Conservation (phyloP, 2,797 vertebrate species). For the Adelosebastes latens region DNA sequence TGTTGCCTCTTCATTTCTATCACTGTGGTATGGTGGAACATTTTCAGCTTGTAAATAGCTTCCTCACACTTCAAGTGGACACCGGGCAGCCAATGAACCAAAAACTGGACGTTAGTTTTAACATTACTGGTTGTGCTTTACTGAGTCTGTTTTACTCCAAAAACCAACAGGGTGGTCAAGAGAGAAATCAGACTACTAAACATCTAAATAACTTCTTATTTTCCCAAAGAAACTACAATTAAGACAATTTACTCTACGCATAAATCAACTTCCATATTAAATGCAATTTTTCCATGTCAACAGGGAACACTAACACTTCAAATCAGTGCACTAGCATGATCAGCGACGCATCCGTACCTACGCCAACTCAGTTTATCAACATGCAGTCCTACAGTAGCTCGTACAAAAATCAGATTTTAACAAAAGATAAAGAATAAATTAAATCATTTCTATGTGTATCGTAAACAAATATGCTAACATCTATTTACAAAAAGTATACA, state of each 20-base stretch:
- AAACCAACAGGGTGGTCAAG: background rate
- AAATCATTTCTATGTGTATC: slow-evolving; percentile 78
- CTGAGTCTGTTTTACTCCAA: slow-evolving; percentile 32
- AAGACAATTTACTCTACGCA: slow-evolving; percentile 22
- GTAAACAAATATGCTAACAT: slow-evolving; percentile 82
- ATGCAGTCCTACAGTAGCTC: slow-evolving; percentile 82
- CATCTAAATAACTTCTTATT: slow-evolving; percentile 11
- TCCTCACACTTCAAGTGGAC: slow-evolving; percentile 8
- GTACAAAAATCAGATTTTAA: slow-evolving; percentile 69
- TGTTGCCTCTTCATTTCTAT: slow-evolving; percentile 17
- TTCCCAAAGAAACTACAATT: slow-evolving; percentile 27
- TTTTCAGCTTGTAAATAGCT: slow-evolving; percentile 1
- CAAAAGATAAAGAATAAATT: slow-evolving; percentile 83
- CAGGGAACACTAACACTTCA: slow-evolving; percentile 78
- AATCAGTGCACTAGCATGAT: slow-evolving; percentile 70
- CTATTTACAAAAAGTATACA: slow-evolving; percentile 84
- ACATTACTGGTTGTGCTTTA: slow-evolving; percentile 60
- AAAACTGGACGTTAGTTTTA: background rate
- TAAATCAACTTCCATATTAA: slow-evolving; percentile 35
- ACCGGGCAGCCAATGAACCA: slow-evolving; percentile 11
- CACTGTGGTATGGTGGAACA: background rate
- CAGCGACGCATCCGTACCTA: slow-evolving; percentile 52
- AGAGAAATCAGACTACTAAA: slow-evolving; percentile 39
- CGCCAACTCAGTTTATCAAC: slow-evolving; percentile 68
- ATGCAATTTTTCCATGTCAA: slow-evolving; percentile 47